A percentile compares a stretch with the other conserved stretches of the same genome.
Evolutionary conservation across 2,888 invertebrate species (phyloP).

Genomic region (Onchidella celtica): DNA sequence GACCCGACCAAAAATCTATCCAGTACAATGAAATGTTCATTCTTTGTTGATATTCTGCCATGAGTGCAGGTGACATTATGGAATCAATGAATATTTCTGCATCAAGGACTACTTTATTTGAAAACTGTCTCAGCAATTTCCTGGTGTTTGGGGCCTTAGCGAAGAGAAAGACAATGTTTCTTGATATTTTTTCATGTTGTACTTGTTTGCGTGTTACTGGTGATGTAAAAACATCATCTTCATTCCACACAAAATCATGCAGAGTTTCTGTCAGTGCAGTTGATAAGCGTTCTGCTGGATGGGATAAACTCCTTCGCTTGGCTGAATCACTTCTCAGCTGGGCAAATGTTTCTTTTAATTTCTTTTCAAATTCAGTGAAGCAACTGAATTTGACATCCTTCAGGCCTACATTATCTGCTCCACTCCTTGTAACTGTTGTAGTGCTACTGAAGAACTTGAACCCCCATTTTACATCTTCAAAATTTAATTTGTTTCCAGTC

Average conservation of each 20-base stretch:
- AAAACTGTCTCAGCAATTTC: constrained; percentile 60
- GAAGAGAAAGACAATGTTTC: constrained; percentile 66
- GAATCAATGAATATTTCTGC: constrained; percentile 70
- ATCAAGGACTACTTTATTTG: constrained; percentile 70
- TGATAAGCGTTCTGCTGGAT: constrained; percentile 58
- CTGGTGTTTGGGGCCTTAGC: constrained; percentile 62
- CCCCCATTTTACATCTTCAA: constrained; percentile 66
- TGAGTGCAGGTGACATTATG: constrained; percentile 64
- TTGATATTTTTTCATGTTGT: neutral
- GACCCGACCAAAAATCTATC: constrained; percentile 60
- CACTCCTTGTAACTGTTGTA: constrained; percentile 15
- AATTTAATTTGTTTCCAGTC: neutral
- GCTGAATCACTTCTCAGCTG: constrained; percentile 1
- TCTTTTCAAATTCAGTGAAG: constrained; percentile 73
- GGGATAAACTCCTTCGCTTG: constrained; percentile 17
- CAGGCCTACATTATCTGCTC: neutral
- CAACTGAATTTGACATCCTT: constrained; percentile 66
- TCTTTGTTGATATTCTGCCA: constrained; percentile 60
- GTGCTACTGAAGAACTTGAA: constrained; percentile 69
- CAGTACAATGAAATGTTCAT: constrained; percentile 64
- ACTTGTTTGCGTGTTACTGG: constrained; percentile 61
- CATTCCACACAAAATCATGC: constrained; percentile 72
- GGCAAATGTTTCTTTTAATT: constrained; percentile 56
- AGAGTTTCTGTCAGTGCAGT: constrained; percentile 68
- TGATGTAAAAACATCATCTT: constrained; percentile 61